Conservation (phyloP, 2,113 vertebrate genomes). For the Pachyramphus minor region DNA sequence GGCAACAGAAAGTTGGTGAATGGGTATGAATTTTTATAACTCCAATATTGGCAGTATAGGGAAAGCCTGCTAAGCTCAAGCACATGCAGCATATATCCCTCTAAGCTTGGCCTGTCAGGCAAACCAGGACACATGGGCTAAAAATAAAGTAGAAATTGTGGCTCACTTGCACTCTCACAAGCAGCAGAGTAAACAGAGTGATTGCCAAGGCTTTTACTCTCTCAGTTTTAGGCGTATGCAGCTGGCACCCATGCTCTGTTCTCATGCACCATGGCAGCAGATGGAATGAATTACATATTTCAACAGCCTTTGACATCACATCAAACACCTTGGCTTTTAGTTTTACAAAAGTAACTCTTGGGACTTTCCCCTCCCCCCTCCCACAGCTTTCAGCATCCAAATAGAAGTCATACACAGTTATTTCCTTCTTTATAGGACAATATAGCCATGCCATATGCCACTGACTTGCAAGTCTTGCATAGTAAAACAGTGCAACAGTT, state of each 20-base stretch:
- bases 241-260: background rate
- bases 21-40: background rate
- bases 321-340: conserved; percentile 69
- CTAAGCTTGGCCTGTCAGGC: background rate
- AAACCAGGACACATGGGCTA: background rate
- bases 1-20: background rate
- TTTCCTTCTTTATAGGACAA: conserved; percentile 34
- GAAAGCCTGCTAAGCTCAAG: background rate
- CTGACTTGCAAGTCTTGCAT: background rate
- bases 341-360: conserved; percentile 43
- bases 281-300: conserved; percentile 73
- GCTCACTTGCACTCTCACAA: conserved; percentile 21
- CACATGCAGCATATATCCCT: background rate
- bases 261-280: conserved; percentile 46
- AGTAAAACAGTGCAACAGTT: background rate
- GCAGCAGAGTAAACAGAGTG: background rate
- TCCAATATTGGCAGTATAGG: background rate
- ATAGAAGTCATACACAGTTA: conserved; percentile 2
- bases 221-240: conserved; percentile 30
- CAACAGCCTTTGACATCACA: conserved; percentile 64
- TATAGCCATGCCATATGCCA: conserved; percentile 3
- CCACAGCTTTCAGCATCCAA: background rate
- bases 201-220: conserved; percentile 40
- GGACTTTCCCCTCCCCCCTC: background rate
- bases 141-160: background rate